Evolutionary conservation across 1,140 invertebrate species (phyloP), one percentile per base, ranked within the genome.

Genomic region (Microvelia longipes): DNA sequence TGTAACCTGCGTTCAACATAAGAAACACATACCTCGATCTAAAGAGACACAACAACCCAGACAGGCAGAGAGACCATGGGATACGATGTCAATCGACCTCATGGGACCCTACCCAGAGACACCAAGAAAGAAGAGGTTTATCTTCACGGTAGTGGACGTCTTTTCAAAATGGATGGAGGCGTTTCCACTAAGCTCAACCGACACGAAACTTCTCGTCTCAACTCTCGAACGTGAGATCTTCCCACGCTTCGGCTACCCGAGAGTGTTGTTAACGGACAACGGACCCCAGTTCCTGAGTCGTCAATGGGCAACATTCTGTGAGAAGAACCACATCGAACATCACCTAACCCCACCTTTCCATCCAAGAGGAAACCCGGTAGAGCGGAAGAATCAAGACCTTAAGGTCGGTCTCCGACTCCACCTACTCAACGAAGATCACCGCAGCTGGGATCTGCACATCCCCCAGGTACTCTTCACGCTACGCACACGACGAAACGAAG

Each of bases 121-220:
- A n/a, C 0, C 2, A 0, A 68, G 66, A 60, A 69, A 71, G 28
- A 75, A 72, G 35, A 35, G 11, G 29, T 72, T 69, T 63, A 28
- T 75, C 0, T 30, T 76, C 0, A 74, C 75, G 13, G 71, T 73
- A 2, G 71, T 71, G 1, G 75, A 76, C 68, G 66, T 75, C 24
- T 76, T 75, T 26, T 70, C 71, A 0, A 68, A 73, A 25, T 76
- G 73, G 74, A 71, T 74, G 2, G 75, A 75, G 50, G 69, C 74
- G 0, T 74, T 75, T 67, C 30, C 73, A 1, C 14, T 78, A 11
- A 68, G 61, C 62, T 65, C 73, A 0, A 29, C 75, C 35, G 35
- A 11, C 35, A 19, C 5, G 5, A 50, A 5, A 19, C 35, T 50
- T 5, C 5, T 50, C 5, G 35, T 19, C 35, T n/a, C n/a, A n/a